Evolutionary conservation across 1,140 invertebrate species (phyloP), one percentile per base, ranked within the genome.

Genomic region (Heliothis subflexa): DNA sequence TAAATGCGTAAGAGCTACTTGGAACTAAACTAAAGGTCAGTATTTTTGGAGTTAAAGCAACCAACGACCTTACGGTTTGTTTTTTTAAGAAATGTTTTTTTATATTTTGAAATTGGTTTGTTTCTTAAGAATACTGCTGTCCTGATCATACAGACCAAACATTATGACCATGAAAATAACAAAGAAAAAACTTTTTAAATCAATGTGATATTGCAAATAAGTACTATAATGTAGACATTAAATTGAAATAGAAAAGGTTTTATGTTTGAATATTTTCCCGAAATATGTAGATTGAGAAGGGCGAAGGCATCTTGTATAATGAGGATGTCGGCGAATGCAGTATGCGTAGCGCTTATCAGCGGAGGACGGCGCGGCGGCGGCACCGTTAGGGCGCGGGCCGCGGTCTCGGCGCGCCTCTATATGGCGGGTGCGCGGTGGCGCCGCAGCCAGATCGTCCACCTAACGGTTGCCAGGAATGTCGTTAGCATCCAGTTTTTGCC

Each of bases 381-480:
- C 72, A 68, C 78, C 77, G 83, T 80, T 80, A 79, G 80, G 75
- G 71, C 54, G 62, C 52, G 21, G 61, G 71, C 47, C 54, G 66
- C 70, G 68, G 55, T 82, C 79, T 80, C 78, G 78, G 75, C 78
- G 81, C 73, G 70, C 70, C 76, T 82, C 72, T 80, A 78, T 82
- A 80, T 78, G 82, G 79, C 82, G 78, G 79, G 61, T 52, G 78
- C 52, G 85, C 77, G 25, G 61, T 73, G 76, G 75, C 81, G 76
- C 81, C 79, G 81, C 73, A 64, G 80, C 80, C 73, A 82, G 82
- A 81, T 88, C 84, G 85, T 89, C 86, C 86, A 87, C 78, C 85
- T 92, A 92, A 92, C 88, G 89, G 89, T 91, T 83, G 57, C 81
- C 86, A 86, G 86, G 88, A 91, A 89, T 90, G 89, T 85, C 83